Conservation (phyloP, 2,888 invertebrate species). For the Athetis lepigone region DNA sequence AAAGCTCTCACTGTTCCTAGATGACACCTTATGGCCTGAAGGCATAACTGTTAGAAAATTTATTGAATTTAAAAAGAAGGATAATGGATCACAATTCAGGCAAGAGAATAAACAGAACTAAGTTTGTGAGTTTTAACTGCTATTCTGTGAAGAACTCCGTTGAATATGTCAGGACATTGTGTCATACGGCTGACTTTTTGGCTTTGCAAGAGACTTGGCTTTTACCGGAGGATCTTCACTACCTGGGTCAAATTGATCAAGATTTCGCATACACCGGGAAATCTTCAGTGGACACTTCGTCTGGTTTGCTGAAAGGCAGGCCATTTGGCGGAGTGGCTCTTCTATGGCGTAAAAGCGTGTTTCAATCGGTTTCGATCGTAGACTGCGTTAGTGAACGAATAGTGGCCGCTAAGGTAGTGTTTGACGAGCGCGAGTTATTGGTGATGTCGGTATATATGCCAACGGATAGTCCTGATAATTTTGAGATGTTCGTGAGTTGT, state of each 20-base stretch:
- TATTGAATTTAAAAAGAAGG: no score
- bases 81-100: neutral
- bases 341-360: slow-evolving; percentile 27
- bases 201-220: no score
- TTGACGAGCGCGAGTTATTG: slow-evolving; percentile 3
- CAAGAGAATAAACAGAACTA: slow-evolving; percentile 7
- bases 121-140: no score
- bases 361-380: slow-evolving; percentile 11
- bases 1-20: no score
- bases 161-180: no score
- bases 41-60: no score
- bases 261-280: slow-evolving; percentile 9
- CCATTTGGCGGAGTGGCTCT: slow-evolving; percentile 35
- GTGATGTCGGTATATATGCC: slow-evolving; percentile 11
- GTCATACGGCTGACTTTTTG: no score
- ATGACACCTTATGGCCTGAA: no score
- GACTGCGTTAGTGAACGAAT: slow-evolving; percentile 1
- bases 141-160: no score
- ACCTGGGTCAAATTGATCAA: neutral
- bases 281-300: slow-evolving; percentile 33
- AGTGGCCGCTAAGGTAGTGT: neutral
- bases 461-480: slow-evolving; percentile 1
- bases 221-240: slow-evolving; percentile 2
- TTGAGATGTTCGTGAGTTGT: slow-evolving; percentile 1
- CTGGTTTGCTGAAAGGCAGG: slow-evolving; percentile 21